Evolutionary conservation across 2,113 vertebrate species (phyloP).

Genomic region (Phaethornis superciliosus): DNA sequence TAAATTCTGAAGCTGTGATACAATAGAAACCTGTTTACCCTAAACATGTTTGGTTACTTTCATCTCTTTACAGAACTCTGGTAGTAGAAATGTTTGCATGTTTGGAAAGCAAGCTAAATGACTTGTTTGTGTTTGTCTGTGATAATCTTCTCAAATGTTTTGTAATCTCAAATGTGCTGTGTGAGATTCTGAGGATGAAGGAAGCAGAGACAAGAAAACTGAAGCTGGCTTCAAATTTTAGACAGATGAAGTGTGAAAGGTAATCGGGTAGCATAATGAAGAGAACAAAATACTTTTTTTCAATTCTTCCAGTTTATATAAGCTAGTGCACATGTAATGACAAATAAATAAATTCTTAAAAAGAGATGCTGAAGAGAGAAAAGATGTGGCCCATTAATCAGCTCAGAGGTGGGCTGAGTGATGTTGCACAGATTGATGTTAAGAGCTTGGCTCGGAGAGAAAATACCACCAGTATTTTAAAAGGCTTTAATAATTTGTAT

Average conservation of each 20-base stretch:
- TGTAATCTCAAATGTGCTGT: constrained; percentile 3
- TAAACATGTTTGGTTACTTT: constrained; percentile 17
- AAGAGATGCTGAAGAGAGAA: neutral
- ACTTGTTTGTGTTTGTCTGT: constrained; percentile 28
- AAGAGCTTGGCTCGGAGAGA: neutral
- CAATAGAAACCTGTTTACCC: constrained; percentile 39
- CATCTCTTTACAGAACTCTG: neutral
- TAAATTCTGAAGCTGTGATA: constrained; percentile 36
- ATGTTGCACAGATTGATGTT: neutral
- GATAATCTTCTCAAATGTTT: neutral
- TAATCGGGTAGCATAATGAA: neutral
- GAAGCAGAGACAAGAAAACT: neutral
- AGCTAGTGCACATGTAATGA: neutral
- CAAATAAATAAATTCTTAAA: neutral
- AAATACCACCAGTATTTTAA: neutral
- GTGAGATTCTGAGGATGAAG: neutral
- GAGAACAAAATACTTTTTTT: neutral
- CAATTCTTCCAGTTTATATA: neutral
- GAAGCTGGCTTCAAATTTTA: neutral
- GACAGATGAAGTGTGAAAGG: neutral
- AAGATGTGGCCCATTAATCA: neutral
- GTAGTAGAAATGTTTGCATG: neutral
- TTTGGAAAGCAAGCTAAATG: neutral
- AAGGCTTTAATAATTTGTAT: neutral
- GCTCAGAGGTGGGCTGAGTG: neutral